Evolutionary conservation across 2,888 invertebrate species (phyloP), one percentile per base, ranked within the genome.

Genomic region (Automeris io): DNA sequence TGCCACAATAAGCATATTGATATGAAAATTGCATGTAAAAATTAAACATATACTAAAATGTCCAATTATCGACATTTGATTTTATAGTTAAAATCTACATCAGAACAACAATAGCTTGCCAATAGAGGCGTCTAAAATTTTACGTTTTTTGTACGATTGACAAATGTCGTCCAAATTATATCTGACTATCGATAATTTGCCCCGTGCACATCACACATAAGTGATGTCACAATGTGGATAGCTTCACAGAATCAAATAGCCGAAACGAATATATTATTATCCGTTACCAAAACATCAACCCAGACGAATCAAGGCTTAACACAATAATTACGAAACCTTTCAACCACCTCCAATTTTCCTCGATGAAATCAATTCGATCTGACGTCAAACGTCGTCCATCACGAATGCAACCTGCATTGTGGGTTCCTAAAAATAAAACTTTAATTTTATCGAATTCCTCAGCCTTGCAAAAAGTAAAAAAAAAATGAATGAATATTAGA

Each of bases 331-430:
- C n/a, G n/a, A n/a, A n/a, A n/a, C n/a, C n/a, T n/a, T n/a, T n/a
- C n/a, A n/a, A n/a, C n/a, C n/a, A n/a, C n/a, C n/a, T n/a, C n/a
- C n/a, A n/a, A n/a, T n/a, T n/a, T n/a, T n/a, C n/a, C n/a, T n/a
- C 58, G 59, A 69, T 68, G 64, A 55, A 66, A 68, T 55, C 42
- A 46, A 43, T 41, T 38, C 19, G 23, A 48, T 45, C 41, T 62
- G 68, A 74, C 72, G 70, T 85, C 75, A 86, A 49, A 86, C 85
- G 76, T 73, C 82, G 63, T 86, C 74, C 85, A 86, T 72, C 83
- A 86, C 86, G 59, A 86, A 85, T 79, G 85, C 86, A 56, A 86
- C 79, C 45, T 69, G 83, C 86, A 86, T 86, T 77, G 83, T 81
- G 80, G 81, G 72, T 66, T 79, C 82, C 85, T 85, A 66, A 0